These are phyloP conservation scores for Acropternis orthonyx DNA, from an alignment of 2,797 vertebrate species.

Conservation along the genomic window DNA sequence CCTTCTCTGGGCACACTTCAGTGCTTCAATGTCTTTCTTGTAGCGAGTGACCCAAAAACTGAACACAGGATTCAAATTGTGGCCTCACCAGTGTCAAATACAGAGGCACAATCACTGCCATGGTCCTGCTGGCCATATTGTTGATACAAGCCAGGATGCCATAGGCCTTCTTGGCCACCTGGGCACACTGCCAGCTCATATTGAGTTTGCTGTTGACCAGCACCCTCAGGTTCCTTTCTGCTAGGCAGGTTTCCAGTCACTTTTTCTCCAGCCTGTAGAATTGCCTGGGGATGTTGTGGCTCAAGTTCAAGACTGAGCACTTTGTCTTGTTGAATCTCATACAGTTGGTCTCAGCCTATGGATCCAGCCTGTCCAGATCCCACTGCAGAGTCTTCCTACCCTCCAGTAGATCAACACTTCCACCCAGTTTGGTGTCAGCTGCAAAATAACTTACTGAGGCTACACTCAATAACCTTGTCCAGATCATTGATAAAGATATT, in stretches of 20 bases:
- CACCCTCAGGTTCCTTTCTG: background rate
- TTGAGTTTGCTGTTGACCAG: background rate
- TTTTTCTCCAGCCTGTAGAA: background rate
- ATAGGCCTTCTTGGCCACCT: background rate
- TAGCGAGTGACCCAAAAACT: background rate
- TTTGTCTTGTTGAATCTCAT: background rate
- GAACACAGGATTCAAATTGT: background rate
- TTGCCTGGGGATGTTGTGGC: background rate
- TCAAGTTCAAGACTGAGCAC: background rate
- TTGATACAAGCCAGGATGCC: background rate
- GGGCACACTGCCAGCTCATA: background rate
- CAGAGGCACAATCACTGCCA: background rate
- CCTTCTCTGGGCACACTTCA: background rate
- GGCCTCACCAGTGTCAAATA: background rate
- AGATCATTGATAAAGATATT: background rate
- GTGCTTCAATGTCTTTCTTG: background rate
- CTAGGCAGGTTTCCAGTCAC: background rate
- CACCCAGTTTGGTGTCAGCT: background rate
- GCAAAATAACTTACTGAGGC: background rate
- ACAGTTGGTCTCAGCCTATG: background rate
- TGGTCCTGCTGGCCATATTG: background rate
- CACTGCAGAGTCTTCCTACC: background rate
- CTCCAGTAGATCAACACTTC: background rate
- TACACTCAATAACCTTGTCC: background rate
- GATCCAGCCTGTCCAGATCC: background rate